phyloP scores from a whole-genome alignment of 1,140 invertebrate species.

The Achroia grisella region DNA sequence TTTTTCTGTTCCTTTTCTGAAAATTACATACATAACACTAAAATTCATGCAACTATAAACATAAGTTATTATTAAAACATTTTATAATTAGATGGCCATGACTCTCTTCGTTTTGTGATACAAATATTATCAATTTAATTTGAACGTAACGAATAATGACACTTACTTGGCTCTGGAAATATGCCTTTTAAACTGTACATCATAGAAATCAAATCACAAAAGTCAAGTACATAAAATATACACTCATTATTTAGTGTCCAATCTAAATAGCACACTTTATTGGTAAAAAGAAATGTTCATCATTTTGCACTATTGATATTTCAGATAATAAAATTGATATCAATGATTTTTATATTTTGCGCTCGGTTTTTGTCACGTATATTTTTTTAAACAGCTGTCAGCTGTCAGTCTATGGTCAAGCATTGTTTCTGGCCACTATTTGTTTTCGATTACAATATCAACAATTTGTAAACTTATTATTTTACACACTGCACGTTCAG shows the following conservation, averaged over 20 bases:
- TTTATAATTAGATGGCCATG: constrained; percentile 6
- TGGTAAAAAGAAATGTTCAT: constrained; percentile 40
- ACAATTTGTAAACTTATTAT: neutral
- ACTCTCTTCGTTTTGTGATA: constrained; percentile 5
- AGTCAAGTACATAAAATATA: constrained; percentile 41
- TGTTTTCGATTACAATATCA: constrained; percentile 20
- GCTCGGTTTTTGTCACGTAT: constrained; percentile 63
- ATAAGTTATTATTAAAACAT: no score
- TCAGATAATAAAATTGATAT: constrained; percentile 32
- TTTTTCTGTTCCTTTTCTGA: constrained; percentile 72
- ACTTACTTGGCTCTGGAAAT: constrained; percentile 76
- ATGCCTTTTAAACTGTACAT: constrained; percentile 74
- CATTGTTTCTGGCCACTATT: constrained; percentile 48
- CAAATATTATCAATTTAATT: constrained; percentile 3
- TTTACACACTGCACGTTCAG: no score
- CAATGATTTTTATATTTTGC: constrained; percentile 43
- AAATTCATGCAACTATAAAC: constrained; percentile 4
- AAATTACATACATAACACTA: no score
- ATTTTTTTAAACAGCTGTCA: constrained; percentile 60
- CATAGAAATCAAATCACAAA: constrained; percentile 35
- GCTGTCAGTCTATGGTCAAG: constrained; percentile 31
- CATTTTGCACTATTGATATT: constrained; percentile 45
- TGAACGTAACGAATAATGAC: constrained; percentile 10
- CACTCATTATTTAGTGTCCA: constrained; percentile 63
- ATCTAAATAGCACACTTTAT: constrained; percentile 28